These are phyloP conservation scores for Amphiduros pacificus DNA, from an alignment of 2,888 invertebrate genomes.

Conservation along the genomic window DNA sequence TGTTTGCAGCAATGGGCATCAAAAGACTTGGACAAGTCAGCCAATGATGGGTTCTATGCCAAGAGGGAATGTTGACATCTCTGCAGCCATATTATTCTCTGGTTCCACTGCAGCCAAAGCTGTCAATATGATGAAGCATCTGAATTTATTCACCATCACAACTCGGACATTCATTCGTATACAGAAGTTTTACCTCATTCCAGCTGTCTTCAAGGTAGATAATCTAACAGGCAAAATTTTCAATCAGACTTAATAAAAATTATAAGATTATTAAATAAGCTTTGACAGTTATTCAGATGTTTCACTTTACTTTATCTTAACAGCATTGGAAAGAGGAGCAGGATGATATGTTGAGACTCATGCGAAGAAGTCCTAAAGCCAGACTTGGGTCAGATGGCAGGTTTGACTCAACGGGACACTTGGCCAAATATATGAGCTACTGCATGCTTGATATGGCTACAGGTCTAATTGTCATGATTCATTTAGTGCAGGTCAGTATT, in stretches of 20 bases:
- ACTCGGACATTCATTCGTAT: neutral
- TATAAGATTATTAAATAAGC: neutral
- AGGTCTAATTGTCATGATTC: too few relatives aligned
- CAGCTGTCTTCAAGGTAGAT: neutral
- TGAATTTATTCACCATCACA: neutral
- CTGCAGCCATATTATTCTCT: neutral
- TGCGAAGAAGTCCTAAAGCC: neutral
- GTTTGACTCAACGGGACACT: too few relatives aligned
- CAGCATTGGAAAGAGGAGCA: neutral
- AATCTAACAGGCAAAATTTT: neutral
- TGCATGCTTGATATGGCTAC: too few relatives aligned
- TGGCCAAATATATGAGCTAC: too few relatives aligned
- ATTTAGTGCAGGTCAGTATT: too few relatives aligned
- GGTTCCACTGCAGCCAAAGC: neutral
- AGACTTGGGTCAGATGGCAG: too few relatives aligned
- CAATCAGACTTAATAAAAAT: neutral
- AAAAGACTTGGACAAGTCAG: neutral
- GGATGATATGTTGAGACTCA: neutral
- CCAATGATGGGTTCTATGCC: neutral
- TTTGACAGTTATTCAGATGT: neutral
- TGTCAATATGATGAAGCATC: neutral
- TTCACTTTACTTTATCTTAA: neutral
- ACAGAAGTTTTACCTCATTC: neutral
- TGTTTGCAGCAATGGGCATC: neutral
- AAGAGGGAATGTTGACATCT: neutral